Conservation (phyloP, 1,140 invertebrate species). For the Drosophila bocqueti region DNA sequence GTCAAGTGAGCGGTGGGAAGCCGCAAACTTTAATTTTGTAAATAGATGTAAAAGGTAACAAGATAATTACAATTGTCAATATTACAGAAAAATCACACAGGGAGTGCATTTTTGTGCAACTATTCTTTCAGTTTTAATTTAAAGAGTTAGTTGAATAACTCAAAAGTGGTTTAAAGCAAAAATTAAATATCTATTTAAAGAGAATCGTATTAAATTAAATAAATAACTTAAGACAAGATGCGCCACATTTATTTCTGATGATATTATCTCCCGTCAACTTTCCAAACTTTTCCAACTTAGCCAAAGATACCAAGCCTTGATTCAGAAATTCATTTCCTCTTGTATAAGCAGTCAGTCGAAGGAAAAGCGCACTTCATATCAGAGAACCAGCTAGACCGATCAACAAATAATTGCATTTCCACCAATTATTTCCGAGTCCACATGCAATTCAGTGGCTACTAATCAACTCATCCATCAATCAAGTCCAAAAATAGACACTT, state of each 20-base stretch:
- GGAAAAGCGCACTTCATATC: conserved; percentile 39
- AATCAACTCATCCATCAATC: conserved; percentile 62
- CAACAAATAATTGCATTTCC: conserved; percentile 72
- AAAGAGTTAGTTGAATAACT: neutral
- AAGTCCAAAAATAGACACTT: conserved; percentile 43
- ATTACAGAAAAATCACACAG: no score
- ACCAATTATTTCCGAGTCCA: conserved; percentile 48
- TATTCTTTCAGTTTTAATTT: neutral
- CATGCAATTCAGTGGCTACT: conserved; percentile 41
- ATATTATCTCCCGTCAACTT: neutral
- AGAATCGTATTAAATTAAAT: neutral
- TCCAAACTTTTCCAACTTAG: conserved; percentile 3
- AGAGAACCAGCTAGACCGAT: conserved; percentile 48
- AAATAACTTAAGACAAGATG: no score
- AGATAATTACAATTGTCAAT: neutral
- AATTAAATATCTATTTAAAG: no score
- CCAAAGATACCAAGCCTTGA: conserved; percentile 14
- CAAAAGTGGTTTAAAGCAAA: neutral
- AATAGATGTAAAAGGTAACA: no score
- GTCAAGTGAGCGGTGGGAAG: conserved; percentile 16
- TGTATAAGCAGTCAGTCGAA: conserved; percentile 45
- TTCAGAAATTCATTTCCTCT: conserved; percentile 65
- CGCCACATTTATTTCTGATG: neutral
- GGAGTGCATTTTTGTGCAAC: neutral
- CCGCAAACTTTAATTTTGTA: neutral